Percentiles rank a stretch among this genome's conserved stretches.
phyloP scores from a whole-genome alignment of 2,888 invertebrate genomes.

The Stramonita haemastoma region DNA sequence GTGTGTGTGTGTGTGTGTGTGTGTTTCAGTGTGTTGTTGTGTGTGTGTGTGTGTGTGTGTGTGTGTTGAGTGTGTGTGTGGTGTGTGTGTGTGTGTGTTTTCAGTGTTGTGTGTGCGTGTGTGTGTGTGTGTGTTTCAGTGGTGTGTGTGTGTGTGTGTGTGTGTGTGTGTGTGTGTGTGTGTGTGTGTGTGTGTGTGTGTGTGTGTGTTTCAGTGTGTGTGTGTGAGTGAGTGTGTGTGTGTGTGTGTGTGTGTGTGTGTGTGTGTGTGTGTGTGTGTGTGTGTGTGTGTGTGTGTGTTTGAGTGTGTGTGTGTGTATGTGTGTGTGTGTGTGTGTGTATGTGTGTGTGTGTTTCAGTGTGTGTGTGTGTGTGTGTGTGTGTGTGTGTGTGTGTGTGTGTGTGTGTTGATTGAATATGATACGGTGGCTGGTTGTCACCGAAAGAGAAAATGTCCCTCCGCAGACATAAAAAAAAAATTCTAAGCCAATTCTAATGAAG shows the following conservation, averaged over 20 bases:
- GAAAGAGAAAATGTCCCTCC: background rate
- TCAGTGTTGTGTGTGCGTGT: too few species aligned
- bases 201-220: background rate
- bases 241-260: background rate
- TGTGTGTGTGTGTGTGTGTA: constrained; percentile 6
- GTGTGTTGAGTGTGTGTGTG: too few species aligned
- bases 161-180: background rate
- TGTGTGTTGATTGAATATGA: background rate
- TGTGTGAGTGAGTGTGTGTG: background rate
- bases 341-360: background rate
- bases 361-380: too few species aligned
- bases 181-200: background rate
- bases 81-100: too few species aligned
- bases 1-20: background rate
- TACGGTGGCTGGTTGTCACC: background rate
- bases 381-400: too few species aligned
- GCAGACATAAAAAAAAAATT: too few species aligned
- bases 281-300: background rate
- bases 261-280: background rate
- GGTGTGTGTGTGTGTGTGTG: constrained; percentile 1
- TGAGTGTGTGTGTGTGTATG: background rate
- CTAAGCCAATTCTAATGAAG: too few species aligned
- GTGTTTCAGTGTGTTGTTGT: too few species aligned
- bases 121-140: too few species aligned
- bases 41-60: too few species aligned